phyloP scores from a whole-genome alignment of 2,113 vertebrate genomes.

The Thamnaconus septentrionalis region DNA sequence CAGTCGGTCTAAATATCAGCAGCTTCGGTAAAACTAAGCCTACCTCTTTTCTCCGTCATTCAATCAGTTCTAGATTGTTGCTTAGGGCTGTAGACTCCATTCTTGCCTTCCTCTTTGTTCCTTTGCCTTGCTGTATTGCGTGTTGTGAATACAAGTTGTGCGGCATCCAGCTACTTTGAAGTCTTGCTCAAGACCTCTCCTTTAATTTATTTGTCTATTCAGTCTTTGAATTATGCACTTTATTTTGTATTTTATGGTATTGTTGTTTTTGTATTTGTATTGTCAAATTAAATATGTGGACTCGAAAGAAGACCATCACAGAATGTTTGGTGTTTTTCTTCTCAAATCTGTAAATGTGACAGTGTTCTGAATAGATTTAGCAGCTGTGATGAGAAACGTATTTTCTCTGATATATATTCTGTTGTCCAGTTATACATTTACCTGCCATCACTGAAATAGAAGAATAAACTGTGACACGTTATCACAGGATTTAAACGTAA shows the following conservation, averaged over 20 bases:
- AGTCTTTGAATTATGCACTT: conserved; percentile 38
- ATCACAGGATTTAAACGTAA: no score
- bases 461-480: no score
- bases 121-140: conserved; percentile 5
- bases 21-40: neutral
- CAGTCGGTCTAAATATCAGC: conserved; percentile 2
- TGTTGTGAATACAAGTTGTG: conserved; percentile 1
- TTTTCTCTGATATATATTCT: no score
- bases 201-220: conserved; percentile 23
- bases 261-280: conserved; percentile 5
- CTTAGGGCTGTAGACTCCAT: conserved; percentile 3
- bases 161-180: neutral
- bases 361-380: no score
- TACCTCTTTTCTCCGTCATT: conserved; percentile 5
- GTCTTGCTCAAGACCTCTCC: conserved; percentile 4
- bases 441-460: neutral
- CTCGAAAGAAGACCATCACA: neutral
- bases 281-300: conserved; percentile 9
- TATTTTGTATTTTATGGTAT: conserved; percentile 23
- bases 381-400: no score
- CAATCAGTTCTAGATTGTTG: conserved; percentile 12
- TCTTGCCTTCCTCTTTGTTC: conserved; percentile 7
- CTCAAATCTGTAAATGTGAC: no score
- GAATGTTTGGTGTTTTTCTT: no score
- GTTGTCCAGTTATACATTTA: no score